Evolutionary conservation across 2,113 vertebrate species (phyloP), one percentile per base, ranked within the genome.

Genomic region (Hippocampus guttulatus): DNA sequence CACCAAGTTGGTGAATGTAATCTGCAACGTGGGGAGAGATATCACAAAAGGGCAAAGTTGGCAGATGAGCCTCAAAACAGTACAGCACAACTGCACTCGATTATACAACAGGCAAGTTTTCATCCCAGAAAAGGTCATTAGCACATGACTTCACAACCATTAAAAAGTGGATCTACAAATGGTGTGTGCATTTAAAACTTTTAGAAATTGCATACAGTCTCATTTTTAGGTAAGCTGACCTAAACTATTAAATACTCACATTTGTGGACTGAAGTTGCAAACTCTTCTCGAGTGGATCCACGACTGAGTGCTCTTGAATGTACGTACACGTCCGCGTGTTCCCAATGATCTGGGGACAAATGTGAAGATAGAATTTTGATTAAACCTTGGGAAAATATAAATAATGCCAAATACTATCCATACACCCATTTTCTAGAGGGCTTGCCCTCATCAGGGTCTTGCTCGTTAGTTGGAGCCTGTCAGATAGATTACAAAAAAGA

Each of bases 1-100:
- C 55, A 98, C 96, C 66, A 98, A 85, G 83, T 99, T 98, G 83
- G 97, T 99, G 87, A 96, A 96, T 1, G 95, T 97, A 87, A 98
- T 97, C 97, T 99, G 81, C 0, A 45, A 76, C 82, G 20, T 6
- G 71, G 11, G 47, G 1, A 47, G 5, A 49, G 3, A 51, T 18
- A 14, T 54, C 10, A 20, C 66, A 16, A 21, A 5, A 47, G 16
- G 0, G 9, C 1, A 33, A 20, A 43, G 12, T 27, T 9, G 25
- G 57, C 65, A 67, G 15, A 54, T 14, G 25, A 40, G 40, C 45
- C 2, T 7, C 3, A 45, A 23, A 69, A 43, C 15, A 52, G 21
- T 3, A 23, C 27, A 23, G 40, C 45, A 3, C 18, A 43, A 11
- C 58, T 23, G 20, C 25, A 41, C 2, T 55, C 0, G 30, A 52